Evolutionary conservation across 2,113 vertebrate species (phyloP), one percentile per base, ranked within the genome.

Genomic region (Hippocampus zosterae): DNA sequence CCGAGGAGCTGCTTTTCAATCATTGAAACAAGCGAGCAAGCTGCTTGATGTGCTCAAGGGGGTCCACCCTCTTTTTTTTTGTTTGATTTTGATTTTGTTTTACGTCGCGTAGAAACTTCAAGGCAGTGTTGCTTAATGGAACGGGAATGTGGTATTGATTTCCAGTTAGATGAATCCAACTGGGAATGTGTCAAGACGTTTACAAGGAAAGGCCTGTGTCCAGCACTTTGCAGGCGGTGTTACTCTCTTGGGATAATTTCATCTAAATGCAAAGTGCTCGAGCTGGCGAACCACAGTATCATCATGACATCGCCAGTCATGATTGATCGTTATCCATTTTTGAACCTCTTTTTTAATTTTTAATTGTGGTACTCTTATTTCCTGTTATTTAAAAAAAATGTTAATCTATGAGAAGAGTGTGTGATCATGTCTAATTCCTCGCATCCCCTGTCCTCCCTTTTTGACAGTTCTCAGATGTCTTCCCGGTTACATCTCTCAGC

Each of bases 251-350:
- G 68, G 77, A 74, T 70, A 72, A 68, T 74, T 80, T 37, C 23
- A 62, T 79, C 67, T 66, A 67, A 73, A 73, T 73, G 21, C 9
- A 50, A 77, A 83, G 78, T 76, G 73, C 71, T 75, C 33, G 25
- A 59, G 37, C 42, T 18, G 44, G 64, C 71, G 59, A 69, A 42
- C 11, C 41, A 42, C 33, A 37, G 33, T 37, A 37, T 37, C 33
- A 37, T 37, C 41, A 42, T 11, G 41, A 11, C 41, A 42, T 42
- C 41, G 11, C 9, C 41, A 42, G 1, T 42, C 8, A 42, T 42
- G 41, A 42, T 42, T 5, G 33, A 37, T 37, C 5, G 41, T 42
- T 11, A 42, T 42, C 8, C 41, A 10, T 42, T 42, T 42, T 42
- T 42, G 42, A 12, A 11, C 10, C 13, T 13, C 42, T 44, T 13